These are phyloP conservation scores for Ranitomeya imitator DNA, from an alignment of 2,113 vertebrate species.

Conservation along the genomic window DNA sequence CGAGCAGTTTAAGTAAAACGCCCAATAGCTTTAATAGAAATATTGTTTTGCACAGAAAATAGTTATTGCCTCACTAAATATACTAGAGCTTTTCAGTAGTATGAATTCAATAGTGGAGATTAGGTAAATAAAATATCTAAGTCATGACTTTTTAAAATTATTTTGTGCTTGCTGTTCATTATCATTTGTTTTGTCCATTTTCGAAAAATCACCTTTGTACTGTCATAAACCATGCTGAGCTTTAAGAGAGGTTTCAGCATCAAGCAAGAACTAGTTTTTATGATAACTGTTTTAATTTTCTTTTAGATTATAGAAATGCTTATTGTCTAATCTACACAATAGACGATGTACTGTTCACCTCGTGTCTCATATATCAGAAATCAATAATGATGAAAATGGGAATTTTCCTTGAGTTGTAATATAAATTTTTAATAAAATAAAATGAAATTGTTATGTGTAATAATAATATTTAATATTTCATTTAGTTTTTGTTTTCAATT, in stretches of 20 bases:
- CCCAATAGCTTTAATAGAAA: too few species aligned
- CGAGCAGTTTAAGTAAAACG: too few species aligned
- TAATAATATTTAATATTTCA: slow-evolving; percentile 21
- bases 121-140: too few species aligned
- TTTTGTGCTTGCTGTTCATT: not conserved
- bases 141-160: not conserved
- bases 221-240: not conserved
- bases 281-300: slow-evolving; percentile 1
- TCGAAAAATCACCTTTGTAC: not conserved
- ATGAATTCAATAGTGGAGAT: too few species aligned
- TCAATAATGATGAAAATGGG: slow-evolving; percentile 12
- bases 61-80: too few species aligned
- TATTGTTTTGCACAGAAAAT: too few species aligned
- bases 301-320: slow-evolving; percentile 3
- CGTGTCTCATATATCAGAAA: not conserved
- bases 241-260: not conserved
- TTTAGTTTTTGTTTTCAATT: not conserved
- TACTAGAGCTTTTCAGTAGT: too few species aligned
- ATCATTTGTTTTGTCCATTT: not conserved
- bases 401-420: not conserved
- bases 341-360: not conserved
- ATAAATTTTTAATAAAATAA: not conserved
- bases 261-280: not conserved
- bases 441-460: slow-evolving; percentile 7
- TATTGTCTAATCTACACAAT: slow-evolving; percentile 34